A percentile compares a stretch with the other conserved stretches of the same genome.
phyloP scores from a whole-genome alignment of 2,888 invertebrate genomes.

The Glaucopsyche alexis region DNA sequence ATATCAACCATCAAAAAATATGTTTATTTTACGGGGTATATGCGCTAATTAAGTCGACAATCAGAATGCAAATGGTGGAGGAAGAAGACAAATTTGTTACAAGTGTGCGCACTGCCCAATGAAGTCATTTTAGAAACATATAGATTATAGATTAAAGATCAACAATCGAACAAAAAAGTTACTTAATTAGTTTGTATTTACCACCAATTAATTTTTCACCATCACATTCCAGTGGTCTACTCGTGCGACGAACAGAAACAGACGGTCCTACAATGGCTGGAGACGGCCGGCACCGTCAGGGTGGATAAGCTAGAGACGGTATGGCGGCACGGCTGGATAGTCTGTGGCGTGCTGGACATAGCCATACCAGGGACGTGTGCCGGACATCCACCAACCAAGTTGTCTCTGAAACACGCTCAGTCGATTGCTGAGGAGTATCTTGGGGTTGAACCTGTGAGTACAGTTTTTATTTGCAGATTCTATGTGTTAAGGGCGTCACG shows the following conservation, averaged over 20 bases:
- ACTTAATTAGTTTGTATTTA: background rate
- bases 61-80: too few relatives aligned
- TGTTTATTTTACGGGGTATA: too few relatives aligned
- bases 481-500: too few relatives aligned
- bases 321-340: slow-evolving; percentile 81
- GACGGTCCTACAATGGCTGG: slow-evolving; percentile 67
- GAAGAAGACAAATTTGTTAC: too few relatives aligned
- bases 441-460: slow-evolving; percentile 78
- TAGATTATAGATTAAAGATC: too few relatives aligned
- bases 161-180: too few relatives aligned
- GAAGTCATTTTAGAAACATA: too few relatives aligned
- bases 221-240: slow-evolving; percentile 60
- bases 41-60: too few relatives aligned
- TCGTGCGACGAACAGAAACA: slow-evolving; percentile 70
- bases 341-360: slow-evolving; percentile 80
- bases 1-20: too few relatives aligned
- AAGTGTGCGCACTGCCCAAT: too few relatives aligned
- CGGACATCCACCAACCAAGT: slow-evolving; percentile 75
- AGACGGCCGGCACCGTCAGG: slow-evolving; percentile 60
- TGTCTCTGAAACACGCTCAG: slow-evolving; percentile 77
- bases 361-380: slow-evolving; percentile 82
- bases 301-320: slow-evolving; percentile 74
- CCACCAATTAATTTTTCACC: slow-evolving; percentile 1
- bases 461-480: background rate
- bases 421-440: slow-evolving; percentile 81